Base-by-base conservation (phyloP, 2,113 vertebrate genomes). In the Xyliphius kryptos region DNA sequence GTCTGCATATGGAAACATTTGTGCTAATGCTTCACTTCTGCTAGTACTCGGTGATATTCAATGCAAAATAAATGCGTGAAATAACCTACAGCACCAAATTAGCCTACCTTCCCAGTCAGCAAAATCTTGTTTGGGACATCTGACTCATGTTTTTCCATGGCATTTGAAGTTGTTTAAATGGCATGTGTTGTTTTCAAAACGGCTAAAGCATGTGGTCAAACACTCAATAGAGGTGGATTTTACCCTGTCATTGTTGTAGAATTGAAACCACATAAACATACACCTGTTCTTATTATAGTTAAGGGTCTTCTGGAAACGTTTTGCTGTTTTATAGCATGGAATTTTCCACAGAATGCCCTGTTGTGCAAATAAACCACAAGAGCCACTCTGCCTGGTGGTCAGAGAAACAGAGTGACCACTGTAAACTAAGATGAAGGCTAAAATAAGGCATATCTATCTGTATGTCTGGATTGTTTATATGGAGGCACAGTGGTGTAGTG, bases 271-370 rank as follows among this genome's bases (percentile, higher is more conserved):
- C 49, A 41, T 26, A 53, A 40, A 61, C 63, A 36, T 53, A 38
- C 32, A 37, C 52, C 51, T 69, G 16, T 65, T 44, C 44, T 58
- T 46, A 40, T 51, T 58, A 59, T 15, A 64, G 26, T 54, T 65
- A 15, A 60, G 19, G 26, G 53, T 57, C 58, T 38, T 66, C 44
- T 51, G 46, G 12, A 43, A 20, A 40, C 46, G 37, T 15, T 21
- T 16, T 53, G 47, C 37, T 49, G 38, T 53, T 62, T 56, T 56
- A 40, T 53, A 40, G 19, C 6, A 62, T 55, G 59, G 59, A 59
- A 67, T 67, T 70, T 70, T 74, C 68, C 63, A 15, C 49, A 60
- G 58, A 62, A 40, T 52, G 22, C 62, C 48, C 63, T 38, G 53
- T 38, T 49, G 55, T 6, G 19, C 51, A 17, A 16, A 48, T 43